A percentile compares a stretch with the other conserved stretches of the same genome.
These are phyloP conservation scores for Eupithecia subumbrata DNA, from an alignment of 2,888 invertebrate species.

Conservation along the genomic window DNA sequence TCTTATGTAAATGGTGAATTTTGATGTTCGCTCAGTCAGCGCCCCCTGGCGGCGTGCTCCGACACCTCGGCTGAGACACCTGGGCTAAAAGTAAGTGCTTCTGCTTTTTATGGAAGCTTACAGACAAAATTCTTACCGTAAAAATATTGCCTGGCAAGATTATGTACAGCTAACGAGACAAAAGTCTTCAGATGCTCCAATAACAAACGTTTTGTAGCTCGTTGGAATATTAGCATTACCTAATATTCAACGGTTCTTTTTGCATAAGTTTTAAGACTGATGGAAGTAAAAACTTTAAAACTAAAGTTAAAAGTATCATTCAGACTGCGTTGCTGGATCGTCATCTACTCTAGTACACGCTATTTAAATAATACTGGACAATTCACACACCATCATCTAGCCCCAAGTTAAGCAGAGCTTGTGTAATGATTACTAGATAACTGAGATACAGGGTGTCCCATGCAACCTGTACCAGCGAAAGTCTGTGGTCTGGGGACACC, in stretches of 20 bases:
- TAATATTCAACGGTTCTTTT: not conserved
- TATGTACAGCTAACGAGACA: not conserved
- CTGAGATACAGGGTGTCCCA: no score
- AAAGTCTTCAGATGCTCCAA: not conserved
- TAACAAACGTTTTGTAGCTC: not conserved
- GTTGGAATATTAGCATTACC: not conserved
- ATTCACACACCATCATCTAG: no score
- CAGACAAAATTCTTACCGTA: not conserved
- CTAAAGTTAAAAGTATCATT: not conserved
- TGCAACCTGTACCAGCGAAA: no score
- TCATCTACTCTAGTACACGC: no score
- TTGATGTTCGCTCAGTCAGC: conserved; percentile 26
- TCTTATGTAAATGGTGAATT: conserved; percentile 26
- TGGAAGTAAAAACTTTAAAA: not conserved
- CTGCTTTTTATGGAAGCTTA: conserved; percentile 17
- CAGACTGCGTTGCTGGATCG: not conserved
- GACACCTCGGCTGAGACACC: conserved; percentile 61
- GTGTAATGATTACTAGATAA: no score
- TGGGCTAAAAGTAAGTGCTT: conserved; percentile 53
- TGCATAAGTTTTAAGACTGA: not conserved
- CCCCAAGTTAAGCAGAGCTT: no score
- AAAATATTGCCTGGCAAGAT: not conserved
- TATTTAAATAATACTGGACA: no score
- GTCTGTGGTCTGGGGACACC: no score
- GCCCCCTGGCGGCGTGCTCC: conserved; percentile 42